These are phyloP conservation scores for Bradysia coprophila DNA, from an alignment of 1,140 invertebrate species.

Conservation along the genomic window DNA sequence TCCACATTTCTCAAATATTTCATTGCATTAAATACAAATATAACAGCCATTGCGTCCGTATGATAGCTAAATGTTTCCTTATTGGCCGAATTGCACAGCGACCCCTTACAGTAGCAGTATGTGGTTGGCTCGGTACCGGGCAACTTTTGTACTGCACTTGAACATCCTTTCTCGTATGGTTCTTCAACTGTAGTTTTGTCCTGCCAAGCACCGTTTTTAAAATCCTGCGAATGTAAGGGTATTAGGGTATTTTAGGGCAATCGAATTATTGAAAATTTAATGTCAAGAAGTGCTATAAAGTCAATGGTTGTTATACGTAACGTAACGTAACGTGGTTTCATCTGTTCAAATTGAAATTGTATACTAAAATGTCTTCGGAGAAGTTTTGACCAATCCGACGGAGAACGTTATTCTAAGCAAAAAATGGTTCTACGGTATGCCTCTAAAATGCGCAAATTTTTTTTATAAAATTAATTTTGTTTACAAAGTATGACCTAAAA, in stretches of 20 bases:
- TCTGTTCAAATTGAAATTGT: no score
- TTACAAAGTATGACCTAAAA: no score
- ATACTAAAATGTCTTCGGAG: no score
- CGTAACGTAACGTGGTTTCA: no score
- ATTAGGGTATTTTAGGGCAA: background rate
- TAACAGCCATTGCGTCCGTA: constrained; percentile 32
- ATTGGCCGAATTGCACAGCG: constrained; percentile 39
- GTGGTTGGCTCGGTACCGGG: constrained; percentile 29
- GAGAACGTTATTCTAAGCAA: no score
- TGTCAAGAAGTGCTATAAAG: background rate
- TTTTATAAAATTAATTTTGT: no score
- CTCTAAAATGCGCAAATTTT: no score
- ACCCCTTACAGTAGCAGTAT: constrained; percentile 46
- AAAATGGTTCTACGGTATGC: no score
- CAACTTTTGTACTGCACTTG: constrained; percentile 34
- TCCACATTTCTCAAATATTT: constrained; percentile 33
- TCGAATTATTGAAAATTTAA: no score
- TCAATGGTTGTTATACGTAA: no score
- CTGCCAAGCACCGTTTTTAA: constrained; percentile 36
- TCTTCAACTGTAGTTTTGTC: constrained; percentile 36
- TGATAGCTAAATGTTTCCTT: constrained; percentile 23
- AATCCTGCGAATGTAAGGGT: constrained; percentile 14
- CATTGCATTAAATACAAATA: constrained; percentile 33
- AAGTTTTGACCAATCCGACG: no score
- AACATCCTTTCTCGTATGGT: constrained; percentile 47